Evolutionary conservation across 2,888 invertebrate species (phyloP).

Genomic region (Temnothorax rugatulus): DNA sequence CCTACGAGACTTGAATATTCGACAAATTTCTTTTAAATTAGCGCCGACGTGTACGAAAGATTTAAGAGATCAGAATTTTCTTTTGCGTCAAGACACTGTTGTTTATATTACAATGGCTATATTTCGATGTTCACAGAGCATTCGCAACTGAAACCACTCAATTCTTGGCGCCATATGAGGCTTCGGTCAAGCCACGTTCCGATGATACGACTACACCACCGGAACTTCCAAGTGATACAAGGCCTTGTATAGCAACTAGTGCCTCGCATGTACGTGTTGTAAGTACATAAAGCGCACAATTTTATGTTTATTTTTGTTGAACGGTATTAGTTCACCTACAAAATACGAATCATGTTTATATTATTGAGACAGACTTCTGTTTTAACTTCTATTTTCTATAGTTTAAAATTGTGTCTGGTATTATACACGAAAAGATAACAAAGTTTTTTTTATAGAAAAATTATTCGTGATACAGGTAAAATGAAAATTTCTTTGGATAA

Average conservation of each 20-base stretch:
- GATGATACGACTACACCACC: slow-evolving; percentile 85
- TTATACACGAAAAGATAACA: not conserved
- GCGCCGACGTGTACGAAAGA: not conserved
- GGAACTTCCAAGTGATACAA: slow-evolving; percentile 81
- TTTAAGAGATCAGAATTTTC: not conserved
- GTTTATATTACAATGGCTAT: slow-evolving; percentile 46
- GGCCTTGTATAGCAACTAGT: slow-evolving; percentile 83
- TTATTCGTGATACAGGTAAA: not conserved
- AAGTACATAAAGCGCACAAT: slow-evolving; percentile 82
- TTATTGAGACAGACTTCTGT: slow-evolving; percentile 6
- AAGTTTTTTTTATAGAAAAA: slow-evolving; percentile 3
- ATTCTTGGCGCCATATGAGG: slow-evolving; percentile 91
- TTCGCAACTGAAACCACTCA: slow-evolving; percentile 92
- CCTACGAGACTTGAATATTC: not conserved
- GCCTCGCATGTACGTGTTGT: slow-evolving; percentile 86
- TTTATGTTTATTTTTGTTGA: slow-evolving; percentile 72
- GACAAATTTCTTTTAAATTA: not conserved
- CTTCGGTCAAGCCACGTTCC: slow-evolving; percentile 88
- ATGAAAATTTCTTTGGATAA: not conserved
- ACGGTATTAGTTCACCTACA: not conserved
- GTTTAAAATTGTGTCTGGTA: slow-evolving; percentile 48
- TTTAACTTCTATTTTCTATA: slow-evolving; percentile 39
- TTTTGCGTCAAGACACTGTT: slow-evolving; percentile 28
- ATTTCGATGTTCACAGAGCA: slow-evolving; percentile 86
- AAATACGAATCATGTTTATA: not conserved